Base-by-base conservation (phyloP, 2,113 vertebrate species). In the Centrocercus urophasianus region DNA sequence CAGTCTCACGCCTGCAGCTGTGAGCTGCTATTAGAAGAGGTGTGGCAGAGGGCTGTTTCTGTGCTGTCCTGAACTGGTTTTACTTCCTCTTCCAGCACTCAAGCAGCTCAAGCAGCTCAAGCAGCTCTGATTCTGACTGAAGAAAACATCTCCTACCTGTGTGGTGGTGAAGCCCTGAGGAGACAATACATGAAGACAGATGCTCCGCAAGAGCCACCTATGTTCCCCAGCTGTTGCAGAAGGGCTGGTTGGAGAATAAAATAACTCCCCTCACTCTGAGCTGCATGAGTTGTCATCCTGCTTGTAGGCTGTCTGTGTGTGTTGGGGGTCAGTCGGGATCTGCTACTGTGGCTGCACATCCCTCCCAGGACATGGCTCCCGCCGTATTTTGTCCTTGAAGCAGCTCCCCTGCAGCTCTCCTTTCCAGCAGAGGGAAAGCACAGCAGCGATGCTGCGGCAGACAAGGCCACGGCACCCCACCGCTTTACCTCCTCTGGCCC, bases 101-200 rank as follows among this genome's bases (percentile, higher is more conserved):
- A n/a, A n/a, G n/a, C n/a, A n/a, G n/a, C n/a, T n/a, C 96, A n/a
- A 27, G 66, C 65, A 54, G 91, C 60, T 95, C 96, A 1, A 27
- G 66, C 65, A 91, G 95, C 30, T 97, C 96, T 22, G 95, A 96
- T 85, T 97, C 91, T 21, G 96, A 96, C 80, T 96, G 77, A 97
- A 67, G 18, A n/a, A 10, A 24, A 38, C 43, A 9, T 11, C 22
- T 86, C 43, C 60, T n/a, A 30, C n/a, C 25, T 1, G 1, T 42
- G 22, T 0, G 0, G 2, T 0, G 0, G 4, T 21, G 48, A 80
- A 76, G 20, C n/a, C 28, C 14, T 15, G 3, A 43, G 0, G 6
- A 27, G 64, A 28, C 25, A 16, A 38, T 36, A 38, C 25, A 30
- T 0, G 5, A 92, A 65, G 45, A 20, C 2, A 6, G 8, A 52